A percentile compares a stretch with the other conserved stretches of the same genome.
phyloP scores from a whole-genome alignment of 2,888 invertebrate species.

The Lepas anatifera region DNA sequence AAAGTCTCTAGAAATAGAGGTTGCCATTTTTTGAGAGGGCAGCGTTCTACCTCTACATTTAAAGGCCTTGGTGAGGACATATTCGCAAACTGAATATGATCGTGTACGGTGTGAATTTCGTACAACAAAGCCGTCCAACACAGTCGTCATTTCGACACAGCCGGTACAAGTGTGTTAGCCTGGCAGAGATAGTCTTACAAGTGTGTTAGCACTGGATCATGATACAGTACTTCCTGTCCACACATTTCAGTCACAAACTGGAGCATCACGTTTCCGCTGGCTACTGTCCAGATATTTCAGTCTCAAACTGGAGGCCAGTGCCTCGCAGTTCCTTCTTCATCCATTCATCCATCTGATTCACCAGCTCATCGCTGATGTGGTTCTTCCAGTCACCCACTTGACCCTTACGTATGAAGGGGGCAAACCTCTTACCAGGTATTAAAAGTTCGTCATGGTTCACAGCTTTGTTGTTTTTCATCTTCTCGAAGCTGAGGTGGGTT shows the following conservation, averaged over 20 bases:
- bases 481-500: slow-evolving; percentile 46
- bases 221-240: no score
- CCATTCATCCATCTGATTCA: slow-evolving; percentile 33
- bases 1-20: no score
- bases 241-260: background rate
- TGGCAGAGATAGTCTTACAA: no score
- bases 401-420: slow-evolving; percentile 28
- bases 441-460: slow-evolving; percentile 38
- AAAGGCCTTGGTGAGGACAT: no score
- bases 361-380: slow-evolving; percentile 33
- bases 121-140: no score
- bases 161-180: no score
- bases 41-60: no score
- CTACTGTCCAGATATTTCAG: background rate
- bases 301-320: slow-evolving; percentile 30
- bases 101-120: no score
- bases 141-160: no score
- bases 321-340: slow-evolving; percentile 26
- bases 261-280: background rate
- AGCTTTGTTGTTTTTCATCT: slow-evolving; percentile 46
- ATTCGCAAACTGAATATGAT: no score
- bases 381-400: slow-evolving; percentile 35
- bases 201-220: no score
- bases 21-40: no score
- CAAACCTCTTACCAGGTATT: slow-evolving; percentile 17